Evolutionary conservation across 2,113 vertebrate species (phyloP).

Genomic region (Regulus satrapa): DNA sequence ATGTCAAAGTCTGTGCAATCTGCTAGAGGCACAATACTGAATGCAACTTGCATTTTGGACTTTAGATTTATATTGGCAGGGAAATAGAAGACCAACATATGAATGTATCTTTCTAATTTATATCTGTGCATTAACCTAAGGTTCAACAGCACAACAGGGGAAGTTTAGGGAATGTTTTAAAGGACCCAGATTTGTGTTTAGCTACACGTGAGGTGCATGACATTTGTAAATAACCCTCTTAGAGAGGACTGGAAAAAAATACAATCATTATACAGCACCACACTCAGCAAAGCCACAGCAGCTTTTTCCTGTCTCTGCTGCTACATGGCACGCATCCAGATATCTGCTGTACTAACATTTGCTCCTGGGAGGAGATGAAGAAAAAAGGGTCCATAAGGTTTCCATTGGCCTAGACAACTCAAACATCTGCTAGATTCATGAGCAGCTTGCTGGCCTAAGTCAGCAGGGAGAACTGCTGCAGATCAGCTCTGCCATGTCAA

Average conservation of each 20-base stretch:
- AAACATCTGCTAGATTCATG: conserved; percentile 74
- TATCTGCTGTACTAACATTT: conserved; percentile 70
- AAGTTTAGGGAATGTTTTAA: background rate
- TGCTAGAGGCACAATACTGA: fast-evolving
- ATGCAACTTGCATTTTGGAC: background rate
- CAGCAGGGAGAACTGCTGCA: conserved; percentile 57
- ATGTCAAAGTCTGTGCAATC: background rate
- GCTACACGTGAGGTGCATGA: background rate
- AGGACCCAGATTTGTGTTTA: background rate
- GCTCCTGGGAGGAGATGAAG: conserved; percentile 70
- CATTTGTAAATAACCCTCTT: background rate
- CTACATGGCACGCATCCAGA: conserved; percentile 52
- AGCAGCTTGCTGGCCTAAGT: conserved; percentile 68
- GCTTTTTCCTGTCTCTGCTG: conserved; percentile 35
- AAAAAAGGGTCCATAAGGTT: conserved; percentile 72
- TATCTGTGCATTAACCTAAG: background rate
- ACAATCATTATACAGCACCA: conserved; percentile 7
- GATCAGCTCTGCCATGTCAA: conserved; percentile 50
- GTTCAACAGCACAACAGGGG: background rate
- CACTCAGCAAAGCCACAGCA: background rate
- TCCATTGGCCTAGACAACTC: conserved; percentile 66
- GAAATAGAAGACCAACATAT: background rate
- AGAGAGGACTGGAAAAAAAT: background rate
- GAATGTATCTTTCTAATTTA: background rate
- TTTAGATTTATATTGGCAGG: background rate